These are phyloP conservation scores for Muntiacus muntjak DNA, from an alignment of 2,113 vertebrate species.

Conservation along the genomic window DNA sequence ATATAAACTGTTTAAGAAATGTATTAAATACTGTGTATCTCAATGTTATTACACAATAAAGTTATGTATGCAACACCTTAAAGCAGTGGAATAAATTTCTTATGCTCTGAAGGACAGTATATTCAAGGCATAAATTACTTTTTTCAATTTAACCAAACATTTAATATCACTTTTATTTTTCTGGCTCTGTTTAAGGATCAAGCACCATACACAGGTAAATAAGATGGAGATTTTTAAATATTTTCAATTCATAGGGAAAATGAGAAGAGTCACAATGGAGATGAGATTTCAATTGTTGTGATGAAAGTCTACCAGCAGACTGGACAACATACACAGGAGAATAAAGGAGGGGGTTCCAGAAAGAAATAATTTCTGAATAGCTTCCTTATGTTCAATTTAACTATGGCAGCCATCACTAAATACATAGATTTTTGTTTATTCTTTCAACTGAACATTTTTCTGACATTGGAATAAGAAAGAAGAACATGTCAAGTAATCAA, in stretches of 20 bases:
- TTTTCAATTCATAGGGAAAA: background rate
- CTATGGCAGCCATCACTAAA: background rate
- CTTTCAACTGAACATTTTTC: background rate
- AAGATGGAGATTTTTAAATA: background rate
- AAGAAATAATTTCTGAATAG: background rate
- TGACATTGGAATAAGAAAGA: background rate
- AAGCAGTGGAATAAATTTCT: background rate
- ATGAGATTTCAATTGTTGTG: background rate
- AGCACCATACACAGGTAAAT: background rate
- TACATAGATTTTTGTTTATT: background rate
- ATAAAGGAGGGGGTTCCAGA: background rate
- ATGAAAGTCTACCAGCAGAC: background rate
- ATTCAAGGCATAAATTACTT: conserved; percentile 3
- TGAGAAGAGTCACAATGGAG: background rate
- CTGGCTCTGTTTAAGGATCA: background rate
- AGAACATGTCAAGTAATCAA: background rate
- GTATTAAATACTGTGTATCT: conserved; percentile 3
- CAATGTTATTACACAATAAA: conserved; percentile 11
- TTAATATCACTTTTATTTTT: background rate
- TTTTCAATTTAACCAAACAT: background rate
- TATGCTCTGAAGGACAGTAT: background rate
- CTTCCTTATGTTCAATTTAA: background rate
- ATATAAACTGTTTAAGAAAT: background rate
- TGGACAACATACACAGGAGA: background rate
- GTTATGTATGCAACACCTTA: background rate